phyloP scores from a whole-genome alignment of 2,797 vertebrate genomes.

The Argya squamiceps region DNA sequence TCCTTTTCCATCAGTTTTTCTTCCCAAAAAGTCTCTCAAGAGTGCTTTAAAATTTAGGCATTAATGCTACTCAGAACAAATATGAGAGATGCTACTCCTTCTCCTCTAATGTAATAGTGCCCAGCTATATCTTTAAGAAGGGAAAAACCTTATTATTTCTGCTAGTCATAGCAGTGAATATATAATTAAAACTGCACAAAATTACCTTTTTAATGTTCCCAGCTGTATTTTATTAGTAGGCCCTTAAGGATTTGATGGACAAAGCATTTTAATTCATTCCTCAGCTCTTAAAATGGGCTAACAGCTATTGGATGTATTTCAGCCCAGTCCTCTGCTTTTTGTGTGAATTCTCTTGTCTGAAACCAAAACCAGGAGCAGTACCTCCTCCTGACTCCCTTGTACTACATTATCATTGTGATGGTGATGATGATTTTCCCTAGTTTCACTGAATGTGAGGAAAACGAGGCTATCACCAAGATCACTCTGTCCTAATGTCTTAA shows the following conservation, averaged over 20 bases:
- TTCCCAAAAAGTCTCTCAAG: not conserved
- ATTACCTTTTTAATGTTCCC: conserved; percentile 50
- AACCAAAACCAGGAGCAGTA: not conserved
- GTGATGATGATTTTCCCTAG: not conserved
- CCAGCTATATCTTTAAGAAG: conserved; percentile 11
- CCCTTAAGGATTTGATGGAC: conserved; percentile 56
- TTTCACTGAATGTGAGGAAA: not conserved
- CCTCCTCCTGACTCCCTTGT: not conserved
- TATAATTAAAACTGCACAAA: conserved; percentile 60
- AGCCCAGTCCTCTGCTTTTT: not conserved
- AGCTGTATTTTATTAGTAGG: conserved; percentile 60
- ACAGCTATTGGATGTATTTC: conserved; percentile 25
- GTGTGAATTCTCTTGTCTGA: conserved; percentile 14
- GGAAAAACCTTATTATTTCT: not conserved
- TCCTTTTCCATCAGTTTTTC: not conserved
- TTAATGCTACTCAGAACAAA: not conserved
- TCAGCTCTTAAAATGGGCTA: conserved; percentile 55
- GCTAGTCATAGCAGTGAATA: not conserved
- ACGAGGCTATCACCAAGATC: not conserved
- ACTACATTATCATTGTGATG: not conserved
- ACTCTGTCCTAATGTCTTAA: conserved; percentile 12
- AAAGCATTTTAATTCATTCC: conserved; percentile 53
- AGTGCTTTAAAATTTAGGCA: not conserved
- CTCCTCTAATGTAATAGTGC: not conserved
- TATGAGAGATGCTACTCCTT: not conserved